These are phyloP conservation scores for Atethmia centrago DNA, from an alignment of 2,888 invertebrate genomes.

Conservation along the genomic window DNA sequence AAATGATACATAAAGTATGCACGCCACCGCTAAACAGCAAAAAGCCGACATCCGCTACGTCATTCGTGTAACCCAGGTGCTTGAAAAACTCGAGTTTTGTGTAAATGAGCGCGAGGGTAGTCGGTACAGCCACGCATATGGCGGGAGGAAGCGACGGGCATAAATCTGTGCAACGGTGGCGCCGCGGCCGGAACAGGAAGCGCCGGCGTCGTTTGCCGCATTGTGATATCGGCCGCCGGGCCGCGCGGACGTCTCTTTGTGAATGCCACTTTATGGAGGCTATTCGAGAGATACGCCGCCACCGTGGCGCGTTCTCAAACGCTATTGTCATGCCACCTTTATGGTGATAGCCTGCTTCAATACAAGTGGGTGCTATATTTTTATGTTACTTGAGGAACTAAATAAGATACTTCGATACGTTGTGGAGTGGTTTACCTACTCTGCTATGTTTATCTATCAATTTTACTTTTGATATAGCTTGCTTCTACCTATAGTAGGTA, in stretches of 20 bases:
- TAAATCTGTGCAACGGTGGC: conserved; percentile 89
- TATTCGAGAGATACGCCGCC: conserved; percentile 82
- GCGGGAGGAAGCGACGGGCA: conserved; percentile 88
- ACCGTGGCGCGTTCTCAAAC: conserved; percentile 79
- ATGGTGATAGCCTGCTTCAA: conserved; percentile 74
- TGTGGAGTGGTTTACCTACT: conserved; percentile 26
- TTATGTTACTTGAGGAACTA: conserved; percentile 54
- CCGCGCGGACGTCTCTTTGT: conserved; percentile 88
- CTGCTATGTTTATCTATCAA: neutral
- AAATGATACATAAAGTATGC: conserved; percentile 48
- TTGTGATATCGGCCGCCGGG: conserved; percentile 89
- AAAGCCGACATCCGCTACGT: conserved; percentile 77
- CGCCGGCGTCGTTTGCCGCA: conserved; percentile 90
- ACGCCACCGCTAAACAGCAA: conserved; percentile 73
- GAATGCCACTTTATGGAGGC: conserved; percentile 85
- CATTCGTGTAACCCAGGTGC: conserved; percentile 84
- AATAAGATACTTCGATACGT: conserved; percentile 36
- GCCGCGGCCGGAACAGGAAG: conserved; percentile 90
- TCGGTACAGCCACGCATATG: conserved; percentile 83
- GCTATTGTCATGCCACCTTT: conserved; percentile 87
- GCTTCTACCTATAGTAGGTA: neutral
- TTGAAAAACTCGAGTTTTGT: conserved; percentile 89
- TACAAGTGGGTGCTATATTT: conserved; percentile 61
- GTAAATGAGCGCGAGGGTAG: conserved; percentile 87
- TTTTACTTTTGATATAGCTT: neutral